Conservation (phyloP, 2,888 invertebrate genomes). For the Cantharis lateralis region DNA sequence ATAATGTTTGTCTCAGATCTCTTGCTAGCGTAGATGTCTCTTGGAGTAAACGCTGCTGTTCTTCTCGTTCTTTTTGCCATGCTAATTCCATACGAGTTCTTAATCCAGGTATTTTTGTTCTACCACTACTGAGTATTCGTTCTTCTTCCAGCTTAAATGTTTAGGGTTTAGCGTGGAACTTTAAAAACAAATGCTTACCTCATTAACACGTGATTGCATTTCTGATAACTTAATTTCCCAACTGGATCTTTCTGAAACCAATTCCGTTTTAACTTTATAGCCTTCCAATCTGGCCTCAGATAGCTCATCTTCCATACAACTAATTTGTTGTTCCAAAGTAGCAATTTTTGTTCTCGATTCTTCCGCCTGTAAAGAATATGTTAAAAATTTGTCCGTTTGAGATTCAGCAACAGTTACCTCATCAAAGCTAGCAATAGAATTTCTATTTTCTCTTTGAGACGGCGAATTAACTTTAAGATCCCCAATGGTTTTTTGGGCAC, state of each 20-base stretch:
- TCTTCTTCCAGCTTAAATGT: constrained; percentile 82
- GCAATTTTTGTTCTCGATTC: constrained; percentile 73
- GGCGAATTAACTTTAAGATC: constrained; percentile 70
- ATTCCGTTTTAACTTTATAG: constrained; percentile 84
- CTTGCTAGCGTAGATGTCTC: constrained; percentile 89
- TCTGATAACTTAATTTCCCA: constrained; percentile 87
- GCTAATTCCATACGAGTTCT: constrained; percentile 88
- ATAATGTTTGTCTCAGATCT: constrained; percentile 84
- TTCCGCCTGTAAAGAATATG: constrained; percentile 59
- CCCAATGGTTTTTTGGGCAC: constrained; percentile 81
- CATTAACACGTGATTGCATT: constrained; percentile 85
- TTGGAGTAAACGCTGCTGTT: constrained; percentile 86
- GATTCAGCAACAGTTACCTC: constrained; percentile 61
- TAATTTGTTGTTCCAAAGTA: constrained; percentile 80
- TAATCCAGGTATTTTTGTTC: constrained; percentile 83
- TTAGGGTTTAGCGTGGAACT: background rate
- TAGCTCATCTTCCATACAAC: constrained; percentile 85
- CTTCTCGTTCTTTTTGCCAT: constrained; percentile 93
- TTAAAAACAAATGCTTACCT: constrained; percentile 57
- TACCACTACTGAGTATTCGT: constrained; percentile 77
- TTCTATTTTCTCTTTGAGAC: constrained; percentile 58
- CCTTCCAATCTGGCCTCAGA: constrained; percentile 82
- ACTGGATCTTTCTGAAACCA: constrained; percentile 85
- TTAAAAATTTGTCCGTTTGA: background rate
- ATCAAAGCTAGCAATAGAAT: constrained; percentile 74